Conservation (phyloP, 2,797 vertebrate genomes). For the Pipistrellus kuhlii region DNA sequence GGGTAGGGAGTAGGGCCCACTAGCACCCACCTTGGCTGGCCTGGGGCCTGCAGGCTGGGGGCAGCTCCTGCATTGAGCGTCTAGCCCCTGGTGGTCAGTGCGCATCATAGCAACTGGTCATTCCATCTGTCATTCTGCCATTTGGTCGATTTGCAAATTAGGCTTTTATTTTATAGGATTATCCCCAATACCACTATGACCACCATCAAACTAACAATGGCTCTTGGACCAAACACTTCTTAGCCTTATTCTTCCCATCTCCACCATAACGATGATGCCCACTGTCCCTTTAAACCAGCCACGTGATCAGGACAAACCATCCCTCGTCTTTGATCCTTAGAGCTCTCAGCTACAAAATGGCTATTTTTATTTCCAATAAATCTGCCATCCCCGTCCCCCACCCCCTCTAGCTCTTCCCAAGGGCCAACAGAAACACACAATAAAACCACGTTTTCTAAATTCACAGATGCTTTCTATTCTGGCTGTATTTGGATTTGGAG, state of each 20-base stretch:
- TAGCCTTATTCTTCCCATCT: background rate
- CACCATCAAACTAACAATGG: background rate
- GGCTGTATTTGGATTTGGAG: slow-evolving; percentile 28
- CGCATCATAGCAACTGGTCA: too few species aligned
- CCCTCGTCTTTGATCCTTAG: background rate
- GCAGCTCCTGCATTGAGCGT: too few species aligned
- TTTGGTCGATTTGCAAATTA: too few species aligned
- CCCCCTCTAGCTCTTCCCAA: background rate
- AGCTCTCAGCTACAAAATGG: background rate
- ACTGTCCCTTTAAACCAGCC: background rate
- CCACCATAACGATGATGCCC: background rate
- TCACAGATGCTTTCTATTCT: slow-evolving; percentile 11
- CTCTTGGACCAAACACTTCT: background rate
- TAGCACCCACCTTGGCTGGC: too few species aligned
- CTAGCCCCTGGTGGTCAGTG: too few species aligned
- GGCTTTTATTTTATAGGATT: too few species aligned
- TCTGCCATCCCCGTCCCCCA: background rate
- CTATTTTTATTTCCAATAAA: background rate
- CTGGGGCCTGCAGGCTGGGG: too few species aligned
- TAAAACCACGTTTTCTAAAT: slow-evolving; percentile 18
- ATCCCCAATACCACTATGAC: background rate
- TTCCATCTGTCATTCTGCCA: too few species aligned
- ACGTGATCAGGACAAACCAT: background rate
- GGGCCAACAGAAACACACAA: slow-evolving; percentile 2
- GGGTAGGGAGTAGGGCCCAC: too few species aligned